Base-by-base conservation (phyloP, 2,888 invertebrate genomes). In the Epinotia brunnichana region DNA sequence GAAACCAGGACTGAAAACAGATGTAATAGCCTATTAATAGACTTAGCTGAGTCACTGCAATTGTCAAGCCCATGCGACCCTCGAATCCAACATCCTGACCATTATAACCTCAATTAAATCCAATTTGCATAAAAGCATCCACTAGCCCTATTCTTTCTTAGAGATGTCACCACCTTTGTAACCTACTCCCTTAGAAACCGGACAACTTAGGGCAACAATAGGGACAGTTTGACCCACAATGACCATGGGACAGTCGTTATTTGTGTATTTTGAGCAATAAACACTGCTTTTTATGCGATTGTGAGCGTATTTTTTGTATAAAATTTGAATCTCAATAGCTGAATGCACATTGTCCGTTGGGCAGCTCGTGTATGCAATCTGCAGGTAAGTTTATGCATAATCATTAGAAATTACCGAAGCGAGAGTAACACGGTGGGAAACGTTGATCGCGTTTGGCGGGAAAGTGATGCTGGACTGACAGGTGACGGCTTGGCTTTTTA, bases 21-120 rank as follows among this genome's bases (percentile, higher is more conserved):
- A 71, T 54, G 54, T 71, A 71, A 71, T 71, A 67, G 51, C n/a
- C 73, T 74, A 78, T 78, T 74, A 75, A 77, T 76, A 77, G 74
- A 74, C 62, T 70, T 74, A 78, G 85, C 84, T 79, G 80, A 84
- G 85, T 91, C 91, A 92, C 79, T 77, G 81, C 84, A 88, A 91
- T 90, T 88, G 88, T 88, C 88, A 87, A 89, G 90, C 89, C 90
- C 85, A 77, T 80, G 77, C 80, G 76, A 78, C 79, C 72, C 79
- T 67, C 77, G 79, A 79, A 91, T 92, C 81, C 83, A 92, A 92
- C 91, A 92, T 88, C 75, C 84, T 82, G 84, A 82, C 88, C 84
- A 92, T 93, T 92, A 92, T 91, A 92, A 90, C 91, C 92, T 92
- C 93, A 92, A 93, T 93, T 93, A 93, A 92, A 93, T 90, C 90